These are phyloP conservation scores for Danio kyathit DNA, from an alignment of 2,797 vertebrate species.

Conservation along the genomic window DNA sequence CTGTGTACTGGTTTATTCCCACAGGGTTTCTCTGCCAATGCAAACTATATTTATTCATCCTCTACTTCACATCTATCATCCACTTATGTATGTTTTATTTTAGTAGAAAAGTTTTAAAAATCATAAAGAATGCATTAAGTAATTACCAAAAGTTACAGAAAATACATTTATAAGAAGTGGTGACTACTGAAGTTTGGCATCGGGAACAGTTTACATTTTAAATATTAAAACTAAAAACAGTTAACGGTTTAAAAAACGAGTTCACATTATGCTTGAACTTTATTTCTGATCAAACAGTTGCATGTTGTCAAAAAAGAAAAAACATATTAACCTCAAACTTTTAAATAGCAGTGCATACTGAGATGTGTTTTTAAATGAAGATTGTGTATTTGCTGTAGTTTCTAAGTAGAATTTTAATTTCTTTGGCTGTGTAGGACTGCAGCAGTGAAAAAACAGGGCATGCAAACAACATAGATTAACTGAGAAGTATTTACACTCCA, in stretches of 20 bases:
- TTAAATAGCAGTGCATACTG: background rate
- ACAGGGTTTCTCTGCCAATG: background rate
- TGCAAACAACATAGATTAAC: background rate
- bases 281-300: too few relatives aligned
- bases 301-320: background rate
- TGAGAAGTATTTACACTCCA: background rate
- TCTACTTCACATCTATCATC: too few relatives aligned
- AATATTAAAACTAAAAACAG: background rate
- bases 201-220: background rate
- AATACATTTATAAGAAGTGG: background rate
- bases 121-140: background rate
- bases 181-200: background rate
- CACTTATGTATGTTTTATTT: too few relatives aligned
- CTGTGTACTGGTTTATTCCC: background rate
- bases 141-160: background rate
- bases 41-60: background rate
- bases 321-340: background rate
- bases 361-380: background rate
- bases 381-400: too few relatives aligned
- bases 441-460: conserved; percentile 3
- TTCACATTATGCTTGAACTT: too few relatives aligned
- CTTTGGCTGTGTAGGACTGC: background rate
- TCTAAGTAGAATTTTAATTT: background rate
- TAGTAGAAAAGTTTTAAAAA: background rate
- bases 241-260: too few relatives aligned